Conservation (phyloP, 2,113 vertebrate genomes). For the Macrotis lagotis region DNA sequence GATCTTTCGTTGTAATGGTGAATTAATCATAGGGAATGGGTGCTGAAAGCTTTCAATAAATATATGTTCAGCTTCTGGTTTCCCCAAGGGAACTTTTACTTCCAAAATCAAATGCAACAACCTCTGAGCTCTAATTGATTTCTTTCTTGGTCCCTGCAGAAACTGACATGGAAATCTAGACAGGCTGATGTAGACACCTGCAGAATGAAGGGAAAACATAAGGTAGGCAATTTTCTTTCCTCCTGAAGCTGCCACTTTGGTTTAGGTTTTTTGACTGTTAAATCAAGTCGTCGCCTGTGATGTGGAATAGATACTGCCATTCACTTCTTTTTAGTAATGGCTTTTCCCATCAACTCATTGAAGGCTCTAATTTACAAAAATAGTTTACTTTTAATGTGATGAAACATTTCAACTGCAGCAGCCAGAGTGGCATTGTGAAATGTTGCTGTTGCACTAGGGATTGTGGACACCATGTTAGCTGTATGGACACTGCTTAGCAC, state of each 20-base stretch:
- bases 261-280: constrained; percentile 81
- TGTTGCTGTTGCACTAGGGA: constrained; percentile 21
- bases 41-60: constrained; percentile 79
- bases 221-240: constrained; percentile 89
- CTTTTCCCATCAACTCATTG: constrained; percentile 81
- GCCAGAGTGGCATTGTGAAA: constrained; percentile 52
- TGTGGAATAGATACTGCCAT: constrained; percentile 73
- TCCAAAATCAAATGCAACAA: constrained; percentile 81
- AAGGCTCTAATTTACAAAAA: constrained; percentile 83
- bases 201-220: constrained; percentile 99
- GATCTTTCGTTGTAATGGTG: constrained; percentile 66
- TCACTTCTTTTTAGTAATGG: constrained; percentile 79
- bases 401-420: constrained; percentile 73
- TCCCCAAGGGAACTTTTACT: constrained; percentile 77
- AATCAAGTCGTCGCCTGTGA: constrained; percentile 67
- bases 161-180: constrained; percentile 99
- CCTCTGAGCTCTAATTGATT: constrained; percentile 82
- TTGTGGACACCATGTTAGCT: constrained; percentile 44
- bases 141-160: constrained; percentile 88
- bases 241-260: constrained; percentile 80
- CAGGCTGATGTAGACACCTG: constrained; percentile 98
- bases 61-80: constrained; percentile 73
- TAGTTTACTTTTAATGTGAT: constrained; percentile 80
- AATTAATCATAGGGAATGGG: constrained; percentile 80
- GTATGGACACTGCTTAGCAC: constrained; percentile 4